These are phyloP conservation scores for Phainopepla nitens DNA, from an alignment of 2,113 vertebrate genomes.

Conservation along the genomic window DNA sequence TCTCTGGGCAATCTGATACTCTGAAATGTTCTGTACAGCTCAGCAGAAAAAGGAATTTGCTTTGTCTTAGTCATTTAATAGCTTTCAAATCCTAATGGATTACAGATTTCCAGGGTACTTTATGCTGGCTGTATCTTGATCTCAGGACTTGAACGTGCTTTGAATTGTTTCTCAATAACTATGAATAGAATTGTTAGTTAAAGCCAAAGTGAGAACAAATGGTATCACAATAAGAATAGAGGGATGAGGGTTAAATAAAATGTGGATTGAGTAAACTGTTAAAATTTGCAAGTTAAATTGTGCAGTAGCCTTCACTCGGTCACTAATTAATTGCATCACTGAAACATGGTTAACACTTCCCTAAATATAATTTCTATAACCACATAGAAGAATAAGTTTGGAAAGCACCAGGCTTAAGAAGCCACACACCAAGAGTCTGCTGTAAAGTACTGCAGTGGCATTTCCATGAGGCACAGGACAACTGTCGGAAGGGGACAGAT, in stretches of 20 bases:
- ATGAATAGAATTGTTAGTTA: slow-evolving; percentile 42
- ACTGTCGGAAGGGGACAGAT: background rate
- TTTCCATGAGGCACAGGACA: background rate
- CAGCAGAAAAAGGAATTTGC: slow-evolving; percentile 41
- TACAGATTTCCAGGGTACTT: background rate
- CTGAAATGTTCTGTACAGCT: slow-evolving; percentile 14
- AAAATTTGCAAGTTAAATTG: background rate
- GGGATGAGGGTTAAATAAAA: background rate
- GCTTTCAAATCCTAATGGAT: slow-evolving; percentile 44
- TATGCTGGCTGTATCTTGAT: slow-evolving; percentile 32
- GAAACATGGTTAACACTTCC: background rate
- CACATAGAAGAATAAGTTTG: background rate
- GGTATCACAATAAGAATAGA: background rate
- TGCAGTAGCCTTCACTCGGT: background rate
- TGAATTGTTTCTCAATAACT: slow-evolving; percentile 47
- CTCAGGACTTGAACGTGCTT: slow-evolving; percentile 11
- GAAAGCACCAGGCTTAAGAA: background rate
- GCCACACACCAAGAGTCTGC: background rate
- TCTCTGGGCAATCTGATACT: slow-evolving; percentile 15
- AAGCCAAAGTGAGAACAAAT: slow-evolving; percentile 19
- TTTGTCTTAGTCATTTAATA: slow-evolving; percentile 59
- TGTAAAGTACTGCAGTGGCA: background rate
- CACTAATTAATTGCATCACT: background rate
- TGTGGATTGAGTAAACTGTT: background rate
- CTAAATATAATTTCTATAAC: background rate